Evolutionary conservation across 2,888 invertebrate species (phyloP).

Genomic region (Lobophora halterata): DNA sequence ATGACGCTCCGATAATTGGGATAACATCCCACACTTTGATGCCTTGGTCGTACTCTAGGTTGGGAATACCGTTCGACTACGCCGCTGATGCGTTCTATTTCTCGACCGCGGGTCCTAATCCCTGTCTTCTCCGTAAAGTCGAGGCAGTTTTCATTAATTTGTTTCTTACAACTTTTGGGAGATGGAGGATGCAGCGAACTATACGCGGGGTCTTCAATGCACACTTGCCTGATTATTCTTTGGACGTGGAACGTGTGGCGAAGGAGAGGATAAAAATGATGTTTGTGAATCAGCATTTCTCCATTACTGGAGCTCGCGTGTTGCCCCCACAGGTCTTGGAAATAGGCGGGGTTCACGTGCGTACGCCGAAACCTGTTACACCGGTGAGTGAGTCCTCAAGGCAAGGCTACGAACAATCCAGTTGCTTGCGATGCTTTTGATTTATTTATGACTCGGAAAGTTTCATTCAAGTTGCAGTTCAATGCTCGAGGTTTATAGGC

Average conservation of each 20-base stretch:
- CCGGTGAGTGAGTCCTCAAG: conserved; percentile 37
- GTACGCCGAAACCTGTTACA: conserved; percentile 42
- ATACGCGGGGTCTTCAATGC: conserved; percentile 54
- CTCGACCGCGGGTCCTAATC: conserved; percentile 48
- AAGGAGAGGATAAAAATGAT: conserved; percentile 73
- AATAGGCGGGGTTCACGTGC: conserved; percentile 78
- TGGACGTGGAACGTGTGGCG: conserved; percentile 64
- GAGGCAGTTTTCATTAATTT: conserved; percentile 43
- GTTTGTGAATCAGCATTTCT: conserved; percentile 81
- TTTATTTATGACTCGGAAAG: no score
- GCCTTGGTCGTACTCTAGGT: conserved; percentile 66
- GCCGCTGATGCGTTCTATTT: conserved; percentile 70
- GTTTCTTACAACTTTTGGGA: conserved; percentile 36
- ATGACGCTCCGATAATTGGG: conserved; percentile 72
- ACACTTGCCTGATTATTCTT: conserved; percentile 62
- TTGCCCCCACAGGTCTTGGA: conserved; percentile 78
- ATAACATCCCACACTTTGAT: conserved; percentile 73
- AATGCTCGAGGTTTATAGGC: no score
- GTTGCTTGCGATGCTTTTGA: no score
- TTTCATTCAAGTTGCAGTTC: no score
- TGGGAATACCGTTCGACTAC: conserved; percentile 71
- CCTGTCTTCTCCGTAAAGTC: conserved; percentile 44
- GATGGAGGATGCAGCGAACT: conserved; percentile 47
- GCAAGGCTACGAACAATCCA: no score
- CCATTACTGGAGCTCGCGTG: conserved; percentile 77